Evolutionary conservation across 1,140 invertebrate species (phyloP), one percentile per base, ranked within the genome.

Genomic region (Homalodisca vitripennis): DNA sequence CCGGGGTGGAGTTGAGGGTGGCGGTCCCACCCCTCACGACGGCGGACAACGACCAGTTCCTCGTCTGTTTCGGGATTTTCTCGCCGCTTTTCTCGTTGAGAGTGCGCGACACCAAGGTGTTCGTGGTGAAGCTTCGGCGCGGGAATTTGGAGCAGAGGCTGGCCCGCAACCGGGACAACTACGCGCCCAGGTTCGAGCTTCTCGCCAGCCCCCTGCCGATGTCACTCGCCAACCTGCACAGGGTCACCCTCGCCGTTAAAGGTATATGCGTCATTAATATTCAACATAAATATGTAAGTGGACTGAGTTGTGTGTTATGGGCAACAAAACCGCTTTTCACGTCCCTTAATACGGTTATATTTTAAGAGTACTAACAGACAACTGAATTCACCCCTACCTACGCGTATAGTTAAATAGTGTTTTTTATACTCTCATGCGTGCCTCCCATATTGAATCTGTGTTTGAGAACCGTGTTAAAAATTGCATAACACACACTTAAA

Each of bases 31-130:
- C 3, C 22, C 3, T 60, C 2, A 22, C 55, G 6, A 22, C 24
- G 2, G 55, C 3, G 24, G 2, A 6, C 3, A 27, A 26, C n/a
- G 55, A 60, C 22, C 22, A 60, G 55, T 60, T 60, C 26, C 27
- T 60, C 6, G 22, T 60, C 2, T 60, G 55, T n/a, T 27, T 60
- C 24, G 55, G 55, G 14, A 60, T 60, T 13, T 60, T 60, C n/a
- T 60, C 55, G 3, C 55, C 55, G 13, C 27, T 60, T 2, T 24
- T 13, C 6, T 10, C 3, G 10, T n/a, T 60, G 55, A 60, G 55
- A 29, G 55, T 60, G 55, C 14, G 55, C 14, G 55, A 60, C 55
- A 60, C 55, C 24, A 60, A 60, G 55, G 2, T 60, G 55, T 60
- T 60, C n/a, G 27, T 60, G 27, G 26, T 27, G 14, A 29, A 60